A percentile compares a stretch with the other conserved stretches of the same genome.
These are phyloP conservation scores for Ptychadena robeensis DNA, from an alignment of 2,797 vertebrate species.

Conservation along the genomic window DNA sequence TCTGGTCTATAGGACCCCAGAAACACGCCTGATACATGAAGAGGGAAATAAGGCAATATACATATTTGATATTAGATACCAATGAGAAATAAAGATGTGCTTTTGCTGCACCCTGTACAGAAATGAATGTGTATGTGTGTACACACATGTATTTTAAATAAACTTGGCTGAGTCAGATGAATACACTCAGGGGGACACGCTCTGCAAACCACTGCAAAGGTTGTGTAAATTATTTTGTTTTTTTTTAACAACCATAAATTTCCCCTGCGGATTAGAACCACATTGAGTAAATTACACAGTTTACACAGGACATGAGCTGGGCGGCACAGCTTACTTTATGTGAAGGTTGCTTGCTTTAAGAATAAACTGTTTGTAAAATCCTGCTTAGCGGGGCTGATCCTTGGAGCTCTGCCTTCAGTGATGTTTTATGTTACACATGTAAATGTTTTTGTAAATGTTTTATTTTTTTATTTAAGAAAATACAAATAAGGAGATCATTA, in stretches of 20 bases:
- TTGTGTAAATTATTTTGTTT: not conserved
- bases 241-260: not conserved
- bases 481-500: too few relatives aligned
- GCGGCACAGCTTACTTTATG: conserved; percentile 1
- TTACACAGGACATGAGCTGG: conserved; percentile 21
- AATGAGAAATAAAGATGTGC: too few relatives aligned
- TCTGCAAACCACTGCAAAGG: not conserved
- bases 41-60: too few relatives aligned
- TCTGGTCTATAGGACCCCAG: too few relatives aligned
- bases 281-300: conserved; percentile 24
- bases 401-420: not conserved
- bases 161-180: not conserved
- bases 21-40: too few relatives aligned
- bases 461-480: not conserved
- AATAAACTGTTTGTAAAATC: conserved; percentile 38
- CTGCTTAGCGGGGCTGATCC: not conserved
- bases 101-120: too few relatives aligned
- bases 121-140: too few relatives aligned
- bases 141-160: too few relatives aligned
- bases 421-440: not conserved
- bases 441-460: not conserved
- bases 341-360: conserved; percentile 38
- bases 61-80: too few relatives aligned
- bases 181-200: not conserved
- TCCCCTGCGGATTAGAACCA: not conserved